phyloP scores from a whole-genome alignment of 2,113 vertebrate genomes.

The Catharus fuscescens region DNA sequence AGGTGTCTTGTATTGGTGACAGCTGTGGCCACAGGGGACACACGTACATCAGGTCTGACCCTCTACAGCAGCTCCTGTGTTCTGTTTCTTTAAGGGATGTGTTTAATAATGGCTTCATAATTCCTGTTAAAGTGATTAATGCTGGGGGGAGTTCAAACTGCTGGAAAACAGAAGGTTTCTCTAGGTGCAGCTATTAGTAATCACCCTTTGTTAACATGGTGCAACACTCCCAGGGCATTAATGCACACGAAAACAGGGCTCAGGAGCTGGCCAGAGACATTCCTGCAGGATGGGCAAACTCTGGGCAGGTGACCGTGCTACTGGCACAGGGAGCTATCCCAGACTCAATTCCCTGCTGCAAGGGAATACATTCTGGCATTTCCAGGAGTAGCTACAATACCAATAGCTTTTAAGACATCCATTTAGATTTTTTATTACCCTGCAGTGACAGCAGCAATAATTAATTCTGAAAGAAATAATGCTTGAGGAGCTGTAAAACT shows the following conservation, averaged over 20 bases:
- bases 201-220: neutral
- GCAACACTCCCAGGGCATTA: neutral
- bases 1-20: neutral
- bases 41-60: neutral
- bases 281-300: neutral
- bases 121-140: neutral
- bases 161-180: neutral
- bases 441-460: neutral
- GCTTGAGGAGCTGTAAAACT: neutral
- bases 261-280: neutral
- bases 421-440: neutral
- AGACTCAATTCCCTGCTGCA: neutral
- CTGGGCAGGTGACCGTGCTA: neutral
- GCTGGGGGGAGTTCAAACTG: neutral
- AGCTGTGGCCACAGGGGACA: neutral
- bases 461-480: slow-evolving; percentile 18
- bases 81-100: neutral
- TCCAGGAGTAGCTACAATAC: neutral
- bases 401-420: neutral
- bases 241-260: neutral
- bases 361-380: neutral
- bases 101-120: neutral
- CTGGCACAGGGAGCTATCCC: neutral
- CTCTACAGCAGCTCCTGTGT: neutral
- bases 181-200: neutral